Percentiles rank a stretch among this genome's conserved stretches.
These are phyloP conservation scores for Peromyscus attwateri DNA, from an alignment of 2,797 vertebrate genomes.

Conservation along the genomic window DNA sequence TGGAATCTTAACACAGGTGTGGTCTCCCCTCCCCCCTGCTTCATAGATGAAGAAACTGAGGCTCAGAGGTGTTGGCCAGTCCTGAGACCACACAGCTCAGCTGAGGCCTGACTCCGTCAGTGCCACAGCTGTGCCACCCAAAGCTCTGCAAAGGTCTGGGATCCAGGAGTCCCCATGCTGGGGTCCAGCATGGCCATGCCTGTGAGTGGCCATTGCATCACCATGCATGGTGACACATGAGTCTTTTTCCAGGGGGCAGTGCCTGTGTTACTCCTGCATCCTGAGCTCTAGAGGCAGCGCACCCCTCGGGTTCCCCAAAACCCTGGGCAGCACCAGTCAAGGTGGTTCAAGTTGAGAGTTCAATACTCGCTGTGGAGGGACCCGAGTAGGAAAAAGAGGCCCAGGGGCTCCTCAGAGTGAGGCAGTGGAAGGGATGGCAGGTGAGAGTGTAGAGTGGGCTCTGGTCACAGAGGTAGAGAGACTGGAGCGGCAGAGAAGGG, in stretches of 20 bases:
- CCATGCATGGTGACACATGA: fast-evolving
- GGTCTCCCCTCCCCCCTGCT: background rate
- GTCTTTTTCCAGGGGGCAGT: background rate
- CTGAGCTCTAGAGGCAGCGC: background rate
- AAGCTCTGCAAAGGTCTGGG: background rate
- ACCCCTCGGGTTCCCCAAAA: background rate
- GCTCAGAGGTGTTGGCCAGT: background rate
- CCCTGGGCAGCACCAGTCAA: background rate
- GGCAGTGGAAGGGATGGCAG: background rate
- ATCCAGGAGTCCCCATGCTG: no score
- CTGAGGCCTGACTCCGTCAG: background rate
- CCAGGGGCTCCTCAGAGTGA: background rate
- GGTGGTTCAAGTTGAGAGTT: background rate
- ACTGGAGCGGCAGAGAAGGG: background rate
- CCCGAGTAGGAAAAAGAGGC: no score
- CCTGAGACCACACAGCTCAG: background rate
- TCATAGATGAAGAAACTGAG: slow-evolving; percentile 3
- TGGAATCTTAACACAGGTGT: background rate
- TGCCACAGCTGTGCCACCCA: background rate
- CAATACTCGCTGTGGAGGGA: fast-evolving
- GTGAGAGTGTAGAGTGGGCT: background rate
- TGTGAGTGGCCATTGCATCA: background rate
- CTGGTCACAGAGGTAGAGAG: background rate
- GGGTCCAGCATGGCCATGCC: background rate
- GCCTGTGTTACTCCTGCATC: background rate